A percentile compares a stretch with the other conserved stretches of the same genome.
Conservation (phyloP, 2,113 vertebrate species). For the Elephas maximus region DNA sequence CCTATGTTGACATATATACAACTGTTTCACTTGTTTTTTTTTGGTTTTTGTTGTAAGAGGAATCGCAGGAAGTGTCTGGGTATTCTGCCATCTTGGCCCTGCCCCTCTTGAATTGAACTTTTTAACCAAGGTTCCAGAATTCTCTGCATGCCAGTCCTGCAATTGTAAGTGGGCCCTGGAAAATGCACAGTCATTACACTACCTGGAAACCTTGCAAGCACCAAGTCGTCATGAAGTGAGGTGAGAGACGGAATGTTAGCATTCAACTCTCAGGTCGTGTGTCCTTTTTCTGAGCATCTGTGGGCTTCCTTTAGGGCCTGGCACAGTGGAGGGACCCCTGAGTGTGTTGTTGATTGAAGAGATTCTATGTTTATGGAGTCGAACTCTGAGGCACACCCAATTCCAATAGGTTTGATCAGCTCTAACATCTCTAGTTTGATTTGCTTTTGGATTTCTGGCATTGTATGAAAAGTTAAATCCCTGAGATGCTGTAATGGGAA, state of each 20-base stretch:
- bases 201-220: neutral
- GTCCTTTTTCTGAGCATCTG: neutral
- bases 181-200: neutral
- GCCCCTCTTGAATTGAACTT: neutral
- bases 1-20: no score
- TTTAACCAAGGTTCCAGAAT: conserved; percentile 26
- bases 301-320: neutral
- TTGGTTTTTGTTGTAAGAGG: no score
- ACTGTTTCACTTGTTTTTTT: no score
- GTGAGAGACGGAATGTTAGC: neutral
- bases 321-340: neutral
- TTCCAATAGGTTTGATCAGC: neutral
- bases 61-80: no score
- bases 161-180: neutral
- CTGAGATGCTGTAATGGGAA: neutral
- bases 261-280: neutral
- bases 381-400: neutral
- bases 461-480: conserved; percentile 28
- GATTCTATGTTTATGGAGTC: neutral
- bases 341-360: neutral
- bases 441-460: neutral
- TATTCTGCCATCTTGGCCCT: no score
- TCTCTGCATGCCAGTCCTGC: neutral
- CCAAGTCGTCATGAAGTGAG: neutral
- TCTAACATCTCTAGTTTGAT: conserved; percentile 33